phyloP scores from a whole-genome alignment of 2,797 vertebrate genomes.

The Gallinago solitaria region DNA sequence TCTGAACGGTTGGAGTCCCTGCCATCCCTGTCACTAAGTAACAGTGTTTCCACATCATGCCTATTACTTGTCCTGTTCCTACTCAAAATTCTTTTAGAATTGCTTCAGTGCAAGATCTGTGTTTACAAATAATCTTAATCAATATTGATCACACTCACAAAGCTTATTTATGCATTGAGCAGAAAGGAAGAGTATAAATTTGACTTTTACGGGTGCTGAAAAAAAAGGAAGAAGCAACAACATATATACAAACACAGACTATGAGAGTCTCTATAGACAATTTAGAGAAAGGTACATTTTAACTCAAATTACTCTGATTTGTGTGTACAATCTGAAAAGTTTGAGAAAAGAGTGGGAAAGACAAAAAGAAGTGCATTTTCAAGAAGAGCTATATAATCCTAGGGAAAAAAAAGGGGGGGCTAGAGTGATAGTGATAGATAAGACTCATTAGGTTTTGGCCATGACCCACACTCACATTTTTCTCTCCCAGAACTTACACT shows the following conservation, averaged over 20 bases:
- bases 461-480: neutral
- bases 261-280: neutral
- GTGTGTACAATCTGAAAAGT: neutral
- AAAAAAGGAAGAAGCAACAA: neutral
- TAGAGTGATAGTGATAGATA: neutral
- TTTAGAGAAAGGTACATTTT: neutral
- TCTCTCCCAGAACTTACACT: neutral
- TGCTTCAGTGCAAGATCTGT: neutral
- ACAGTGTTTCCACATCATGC: neutral
- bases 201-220: neutral
- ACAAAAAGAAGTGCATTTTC: neutral
- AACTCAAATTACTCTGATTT: neutral
- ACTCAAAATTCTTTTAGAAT: neutral
- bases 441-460: neutral
- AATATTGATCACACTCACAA: neutral
- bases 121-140: neutral
- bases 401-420: neutral
- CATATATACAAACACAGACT: neutral
- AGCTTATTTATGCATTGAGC: neutral
- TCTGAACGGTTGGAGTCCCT: neutral
- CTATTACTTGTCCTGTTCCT: neutral
- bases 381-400: neutral
- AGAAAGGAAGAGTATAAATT: neutral
- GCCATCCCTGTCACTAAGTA: neutral
- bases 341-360: neutral